Conservation (phyloP, 1,140 invertebrate species). For the Lycorma delicatula region DNA sequence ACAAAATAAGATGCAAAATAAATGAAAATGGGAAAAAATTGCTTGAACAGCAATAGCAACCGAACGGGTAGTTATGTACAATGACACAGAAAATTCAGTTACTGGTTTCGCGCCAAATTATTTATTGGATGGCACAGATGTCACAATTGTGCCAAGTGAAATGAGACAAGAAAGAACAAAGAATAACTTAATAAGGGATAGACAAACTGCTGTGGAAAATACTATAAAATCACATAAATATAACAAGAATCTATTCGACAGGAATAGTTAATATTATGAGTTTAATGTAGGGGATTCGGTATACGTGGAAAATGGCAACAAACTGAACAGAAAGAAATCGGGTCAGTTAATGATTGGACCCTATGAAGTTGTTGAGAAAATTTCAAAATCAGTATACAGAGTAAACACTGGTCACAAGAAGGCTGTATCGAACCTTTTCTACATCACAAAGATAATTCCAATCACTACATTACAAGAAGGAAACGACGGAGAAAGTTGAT, state of each 20-base stretch:
- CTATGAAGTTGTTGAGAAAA: slow-evolving; percentile 24
- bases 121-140: slow-evolving; percentile 31
- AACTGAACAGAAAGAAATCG: slow-evolving; percentile 26
- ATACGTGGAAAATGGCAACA: slow-evolving; percentile 29
- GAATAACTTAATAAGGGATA: slow-evolving; percentile 14
- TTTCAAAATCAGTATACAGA: slow-evolving; percentile 27
- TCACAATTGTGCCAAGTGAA: slow-evolving; percentile 14
- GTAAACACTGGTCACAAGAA: slow-evolving; percentile 26
- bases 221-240: slow-evolving; percentile 27
- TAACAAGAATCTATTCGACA: slow-evolving; percentile 27
- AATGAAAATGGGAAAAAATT: slow-evolving; percentile 28
- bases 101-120: slow-evolving; percentile 34
- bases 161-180: slow-evolving; percentile 2
- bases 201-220: slow-evolving; percentile 22
- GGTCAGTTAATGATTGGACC: slow-evolving; percentile 28
- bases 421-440: slow-evolving; percentile 25
- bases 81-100: slow-evolving; percentile 33
- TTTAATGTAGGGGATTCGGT: slow-evolving; percentile 25
- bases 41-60: slow-evolving; percentile 36
- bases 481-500: no score
- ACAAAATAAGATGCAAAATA: slow-evolving; percentile 36
- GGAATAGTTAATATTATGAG: slow-evolving; percentile 18
- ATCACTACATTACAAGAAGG: no score
- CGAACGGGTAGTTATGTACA: slow-evolving; percentile 35
- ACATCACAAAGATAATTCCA: slow-evolving; percentile 27